Evolutionary conservation across 37 sponge, comb jelly and placozoan species (phyloP).

Genomic region (Bolinopsis microptera): DNA sequence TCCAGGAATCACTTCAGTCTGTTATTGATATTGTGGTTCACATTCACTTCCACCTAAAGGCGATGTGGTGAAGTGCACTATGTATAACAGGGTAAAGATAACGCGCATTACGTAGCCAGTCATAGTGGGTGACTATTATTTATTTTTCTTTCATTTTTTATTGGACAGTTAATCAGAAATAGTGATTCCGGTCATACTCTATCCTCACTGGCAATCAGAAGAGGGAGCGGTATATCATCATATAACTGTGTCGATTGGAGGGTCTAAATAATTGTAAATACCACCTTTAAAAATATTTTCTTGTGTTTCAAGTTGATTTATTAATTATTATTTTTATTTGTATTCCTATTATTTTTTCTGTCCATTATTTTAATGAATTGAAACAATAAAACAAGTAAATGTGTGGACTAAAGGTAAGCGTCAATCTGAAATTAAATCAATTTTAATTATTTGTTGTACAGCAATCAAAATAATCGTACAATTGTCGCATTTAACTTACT

Average conservation of each 20-base stretch:
- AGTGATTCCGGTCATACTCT: conserved; percentile 65
- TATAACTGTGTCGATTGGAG: not conserved
- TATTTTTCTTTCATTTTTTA: too few relatives aligned
- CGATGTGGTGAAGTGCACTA: not conserved
- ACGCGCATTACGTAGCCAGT: too few relatives aligned
- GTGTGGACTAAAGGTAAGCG: not conserved
- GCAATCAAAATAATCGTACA: not conserved
- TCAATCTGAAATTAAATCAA: not conserved
- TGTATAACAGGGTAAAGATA: not conserved
- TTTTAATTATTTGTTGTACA: not conserved
- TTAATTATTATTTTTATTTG: too few relatives aligned
- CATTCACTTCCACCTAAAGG: not conserved
- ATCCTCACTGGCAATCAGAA: conserved; percentile 64
- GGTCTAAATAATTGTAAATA: not conserved
- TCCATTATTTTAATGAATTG: too few relatives aligned
- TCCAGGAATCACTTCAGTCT: not conserved
- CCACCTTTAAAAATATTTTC: not conserved
- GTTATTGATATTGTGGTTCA: not conserved
- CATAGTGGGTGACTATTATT: too few relatives aligned
- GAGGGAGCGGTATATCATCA: conserved; percentile 66
- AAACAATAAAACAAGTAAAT: not conserved
- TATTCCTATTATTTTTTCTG: too few relatives aligned
- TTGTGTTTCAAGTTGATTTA: conserved; percentile 45
- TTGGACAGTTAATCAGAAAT: conserved; percentile 61
- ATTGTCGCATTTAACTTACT: not conserved